Percentiles rank a stretch among this genome's conserved stretches.
Conservation (phyloP, 2,113 vertebrate genomes). For the Colistium nudipinnis region DNA sequence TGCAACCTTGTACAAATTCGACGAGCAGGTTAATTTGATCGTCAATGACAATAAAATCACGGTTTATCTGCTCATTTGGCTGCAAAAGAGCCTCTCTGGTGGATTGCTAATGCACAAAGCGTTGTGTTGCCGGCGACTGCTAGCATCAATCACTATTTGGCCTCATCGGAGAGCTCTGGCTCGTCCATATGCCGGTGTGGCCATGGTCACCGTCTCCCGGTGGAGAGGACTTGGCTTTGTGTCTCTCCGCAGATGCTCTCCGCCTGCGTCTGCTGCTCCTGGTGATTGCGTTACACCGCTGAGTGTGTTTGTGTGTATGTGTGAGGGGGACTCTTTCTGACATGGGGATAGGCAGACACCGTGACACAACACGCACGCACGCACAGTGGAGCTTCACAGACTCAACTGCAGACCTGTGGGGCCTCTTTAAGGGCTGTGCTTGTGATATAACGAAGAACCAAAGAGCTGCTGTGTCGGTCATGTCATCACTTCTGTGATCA, state of each 20-base stretch:
- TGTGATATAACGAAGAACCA: conserved; percentile 30
- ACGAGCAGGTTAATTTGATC: conserved; percentile 55
- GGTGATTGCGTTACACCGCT: conserved; percentile 50
- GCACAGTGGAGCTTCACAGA: conserved; percentile 36
- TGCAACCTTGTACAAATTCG: conserved; percentile 43
- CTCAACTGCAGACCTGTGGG: no score
- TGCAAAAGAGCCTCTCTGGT: conserved; percentile 42
- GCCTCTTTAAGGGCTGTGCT: conserved; percentile 32
- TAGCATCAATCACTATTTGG: conserved; percentile 78
- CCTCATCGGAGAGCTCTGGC: conserved; percentile 59
- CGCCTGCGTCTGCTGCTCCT: conserved; percentile 55
- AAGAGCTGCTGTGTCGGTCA: conserved; percentile 13
- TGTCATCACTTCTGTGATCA: conserved; percentile 19
- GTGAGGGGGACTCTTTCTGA: conserved; percentile 27
- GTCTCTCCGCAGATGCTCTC: conserved; percentile 70
- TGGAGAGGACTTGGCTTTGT: conserved; percentile 54
- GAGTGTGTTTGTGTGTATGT: conserved; percentile 17
- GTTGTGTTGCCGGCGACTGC: conserved; percentile 37
- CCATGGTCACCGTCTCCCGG: conserved; percentile 67
- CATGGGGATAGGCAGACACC: conserved; percentile 13
- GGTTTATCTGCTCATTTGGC: conserved; percentile 69
- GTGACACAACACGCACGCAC: conserved; percentile 17
- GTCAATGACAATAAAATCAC: conserved; percentile 63
- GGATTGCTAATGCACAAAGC: conserved; percentile 56
- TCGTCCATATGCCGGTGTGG: conserved; percentile 66